Conservation (phyloP, 2,113 vertebrate genomes). For the Motacilla tschutschensis region DNA sequence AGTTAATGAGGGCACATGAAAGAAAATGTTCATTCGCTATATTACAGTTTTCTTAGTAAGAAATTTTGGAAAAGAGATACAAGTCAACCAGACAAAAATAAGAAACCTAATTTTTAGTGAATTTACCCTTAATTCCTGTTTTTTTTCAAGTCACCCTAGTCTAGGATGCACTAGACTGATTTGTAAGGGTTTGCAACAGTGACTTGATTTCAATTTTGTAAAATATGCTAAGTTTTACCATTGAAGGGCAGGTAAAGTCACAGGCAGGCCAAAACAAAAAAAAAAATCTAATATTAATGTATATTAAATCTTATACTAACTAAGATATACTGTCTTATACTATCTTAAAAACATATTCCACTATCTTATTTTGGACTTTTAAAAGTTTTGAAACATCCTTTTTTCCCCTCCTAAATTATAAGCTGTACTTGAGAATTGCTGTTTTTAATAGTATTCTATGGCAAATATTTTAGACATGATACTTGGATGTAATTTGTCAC, state of each 20-base stretch:
- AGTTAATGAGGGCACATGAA: not conserved
- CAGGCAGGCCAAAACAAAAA: not conserved
- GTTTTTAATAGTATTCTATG: not conserved
- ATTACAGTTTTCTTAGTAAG: not conserved
- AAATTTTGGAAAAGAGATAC: not conserved
- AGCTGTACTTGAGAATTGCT: not conserved
- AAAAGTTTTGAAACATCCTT: not conserved
- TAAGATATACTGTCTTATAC: not conserved
- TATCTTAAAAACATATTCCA: not conserved
- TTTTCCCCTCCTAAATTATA: not conserved
- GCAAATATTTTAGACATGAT: not conserved
- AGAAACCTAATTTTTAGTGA: not conserved
- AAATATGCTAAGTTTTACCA: not conserved
- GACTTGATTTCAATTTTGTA: not conserved
- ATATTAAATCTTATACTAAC: not conserved
- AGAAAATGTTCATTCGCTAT: not conserved
- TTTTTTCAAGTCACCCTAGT: not conserved
- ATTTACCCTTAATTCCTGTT: not conserved
- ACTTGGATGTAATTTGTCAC: not conserved
- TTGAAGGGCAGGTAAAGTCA: not conserved
- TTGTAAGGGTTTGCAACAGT: not conserved
- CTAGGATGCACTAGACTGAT: not conserved
- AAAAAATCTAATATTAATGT: not conserved
- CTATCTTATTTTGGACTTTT: not conserved
- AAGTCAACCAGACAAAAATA: not conserved